These are phyloP conservation scores for Diogma glabrata DNA, from an alignment of 2,888 invertebrate genomes.

Conservation along the genomic window DNA sequence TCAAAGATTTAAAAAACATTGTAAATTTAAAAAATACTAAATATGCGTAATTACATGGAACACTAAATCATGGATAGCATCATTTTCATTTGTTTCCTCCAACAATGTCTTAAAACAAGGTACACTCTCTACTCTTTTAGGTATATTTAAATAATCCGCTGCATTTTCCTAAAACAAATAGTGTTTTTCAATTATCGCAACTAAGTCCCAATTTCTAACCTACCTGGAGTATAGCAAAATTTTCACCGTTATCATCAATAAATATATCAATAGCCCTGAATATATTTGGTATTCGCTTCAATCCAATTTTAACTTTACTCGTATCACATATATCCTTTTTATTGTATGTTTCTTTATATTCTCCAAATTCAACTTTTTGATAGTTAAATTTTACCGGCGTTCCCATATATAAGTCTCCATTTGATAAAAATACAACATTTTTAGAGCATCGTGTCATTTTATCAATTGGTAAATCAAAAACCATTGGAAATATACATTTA, in stretches of 20 bases:
- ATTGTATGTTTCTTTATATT: constrained; percentile 21
- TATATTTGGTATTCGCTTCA: constrained; percentile 53
- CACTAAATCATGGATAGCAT: constrained; percentile 60
- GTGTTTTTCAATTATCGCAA: too few species aligned
- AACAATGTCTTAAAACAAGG: constrained; percentile 40
- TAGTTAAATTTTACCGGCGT: constrained; percentile 35
- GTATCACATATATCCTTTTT: constrained; percentile 39
- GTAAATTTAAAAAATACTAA: too few species aligned
- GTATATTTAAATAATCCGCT: constrained; percentile 28
- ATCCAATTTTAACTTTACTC: constrained; percentile 52
- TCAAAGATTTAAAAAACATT: constrained; percentile 19
- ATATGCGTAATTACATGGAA: constrained; percentile 46
- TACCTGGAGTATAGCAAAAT: constrained; percentile 65
- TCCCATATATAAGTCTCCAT: constrained; percentile 30
- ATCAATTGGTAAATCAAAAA: constrained; percentile 28
- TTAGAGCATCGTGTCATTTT: constrained; percentile 26
- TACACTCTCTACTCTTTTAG: constrained; percentile 28
- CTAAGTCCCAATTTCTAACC: too few species aligned
- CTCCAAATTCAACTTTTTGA: constrained; percentile 24
- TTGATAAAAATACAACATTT: constrained; percentile 29
- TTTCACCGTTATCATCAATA: constrained; percentile 62
- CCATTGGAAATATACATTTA: constrained; percentile 31
- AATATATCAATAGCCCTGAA: constrained; percentile 58
- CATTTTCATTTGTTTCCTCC: constrained; percentile 49
- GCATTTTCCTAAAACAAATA: constrained; percentile 25